phyloP scores from a whole-genome alignment of 1,140 invertebrate species.

The Drosophila parvula region DNA sequence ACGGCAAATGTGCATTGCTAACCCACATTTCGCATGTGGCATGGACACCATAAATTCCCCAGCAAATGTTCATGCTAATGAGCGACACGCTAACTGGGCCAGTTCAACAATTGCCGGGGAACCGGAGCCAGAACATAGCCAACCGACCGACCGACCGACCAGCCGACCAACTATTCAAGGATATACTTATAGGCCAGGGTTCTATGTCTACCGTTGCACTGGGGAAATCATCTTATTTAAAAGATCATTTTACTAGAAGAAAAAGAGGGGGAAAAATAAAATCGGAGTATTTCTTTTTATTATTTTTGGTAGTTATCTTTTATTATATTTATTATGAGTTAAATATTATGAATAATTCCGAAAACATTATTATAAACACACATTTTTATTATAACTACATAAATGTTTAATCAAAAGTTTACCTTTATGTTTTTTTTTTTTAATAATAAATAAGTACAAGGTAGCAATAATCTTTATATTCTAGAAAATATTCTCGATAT shows the following conservation, averaged over 20 bases:
- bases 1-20: conserved; percentile 57
- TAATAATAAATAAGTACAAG: too few relatives aligned
- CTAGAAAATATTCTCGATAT: neutral
- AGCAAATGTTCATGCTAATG: conserved; percentile 79
- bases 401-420: too few relatives aligned
- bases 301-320: too few relatives aligned
- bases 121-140: conserved; percentile 20
- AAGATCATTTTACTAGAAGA: neutral
- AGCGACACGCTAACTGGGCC: conserved; percentile 79
- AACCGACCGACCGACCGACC: neutral
- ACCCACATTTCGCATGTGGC: conserved; percentile 76
- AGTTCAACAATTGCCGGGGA: conserved; percentile 66
- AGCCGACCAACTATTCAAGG: conserved; percentile 6
- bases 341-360: too few relatives aligned
- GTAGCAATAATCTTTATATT: neutral
- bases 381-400: too few relatives aligned
- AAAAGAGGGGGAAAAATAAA: neutral
- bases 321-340: neutral
- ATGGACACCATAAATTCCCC: conserved; percentile 73
- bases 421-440: too few relatives aligned
- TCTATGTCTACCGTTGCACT: conserved; percentile 16
- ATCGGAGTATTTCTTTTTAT: neutral
- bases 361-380: too few relatives aligned
- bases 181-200: conserved; percentile 22
- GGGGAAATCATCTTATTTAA: neutral